Evolutionary conservation across 1,140 invertebrate species (phyloP).

Genomic region (Hyposmocoma kahamanoa): DNA sequence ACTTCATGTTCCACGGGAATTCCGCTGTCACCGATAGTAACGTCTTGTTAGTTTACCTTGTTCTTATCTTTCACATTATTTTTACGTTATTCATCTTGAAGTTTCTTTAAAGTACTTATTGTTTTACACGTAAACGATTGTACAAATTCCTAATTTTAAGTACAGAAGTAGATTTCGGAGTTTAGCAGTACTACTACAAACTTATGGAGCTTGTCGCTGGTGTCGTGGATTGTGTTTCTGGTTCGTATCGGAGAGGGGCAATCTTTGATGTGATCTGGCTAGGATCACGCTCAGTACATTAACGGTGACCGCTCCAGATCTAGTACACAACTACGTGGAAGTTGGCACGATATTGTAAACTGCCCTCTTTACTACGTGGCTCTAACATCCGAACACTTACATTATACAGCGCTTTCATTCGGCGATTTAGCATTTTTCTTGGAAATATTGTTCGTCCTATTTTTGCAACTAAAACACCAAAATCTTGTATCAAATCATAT

Average conservation of each 20-base stretch:
- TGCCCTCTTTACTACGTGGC: slow-evolving; percentile 65
- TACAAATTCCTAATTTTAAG: no score
- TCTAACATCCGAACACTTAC: slow-evolving; percentile 24
- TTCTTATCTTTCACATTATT: no score
- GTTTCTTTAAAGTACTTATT: no score
- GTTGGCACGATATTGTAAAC: slow-evolving; percentile 71
- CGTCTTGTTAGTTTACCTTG: neutral
- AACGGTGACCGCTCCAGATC: slow-evolving; percentile 60
- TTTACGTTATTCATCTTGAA: no score
- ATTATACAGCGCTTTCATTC: neutral
- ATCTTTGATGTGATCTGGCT: slow-evolving; percentile 66
- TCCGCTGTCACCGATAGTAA: neutral
- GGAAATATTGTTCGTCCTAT: neutral
- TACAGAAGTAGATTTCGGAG: no score
- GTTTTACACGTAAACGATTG: no score
- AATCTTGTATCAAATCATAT: no score
- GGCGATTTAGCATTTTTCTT: neutral
- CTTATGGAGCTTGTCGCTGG: slow-evolving; percentile 21
- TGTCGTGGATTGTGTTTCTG: slow-evolving; percentile 26
- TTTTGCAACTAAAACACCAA: no score
- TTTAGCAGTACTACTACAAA: no score
- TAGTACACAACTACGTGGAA: slow-evolving; percentile 45
- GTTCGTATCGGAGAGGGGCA: slow-evolving; percentile 25
- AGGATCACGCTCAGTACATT: slow-evolving; percentile 54
- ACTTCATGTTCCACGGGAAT: neutral